These are phyloP conservation scores for Cyprinella venusta DNA, from an alignment of 2,797 vertebrate species.

Conservation along the genomic window DNA sequence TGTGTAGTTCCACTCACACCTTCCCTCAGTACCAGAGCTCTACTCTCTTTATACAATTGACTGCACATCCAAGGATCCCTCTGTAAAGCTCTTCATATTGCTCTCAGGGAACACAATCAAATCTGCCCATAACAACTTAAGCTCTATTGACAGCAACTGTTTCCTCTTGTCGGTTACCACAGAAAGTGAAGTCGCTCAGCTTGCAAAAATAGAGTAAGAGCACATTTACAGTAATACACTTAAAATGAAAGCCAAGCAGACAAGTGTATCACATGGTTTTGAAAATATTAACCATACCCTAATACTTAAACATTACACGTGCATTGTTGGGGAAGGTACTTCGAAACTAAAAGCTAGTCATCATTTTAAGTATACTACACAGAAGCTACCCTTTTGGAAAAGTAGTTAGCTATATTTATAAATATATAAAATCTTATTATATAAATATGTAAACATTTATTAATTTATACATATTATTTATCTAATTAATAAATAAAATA, in stretches of 20 bases:
- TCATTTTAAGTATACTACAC: background rate
- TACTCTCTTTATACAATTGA: background rate
- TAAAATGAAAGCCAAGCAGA: conserved; percentile 1
- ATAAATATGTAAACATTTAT: background rate
- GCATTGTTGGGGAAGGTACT: background rate
- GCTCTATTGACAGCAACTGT: conserved; percentile 18
- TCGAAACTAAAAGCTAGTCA: background rate
- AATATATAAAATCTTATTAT: background rate
- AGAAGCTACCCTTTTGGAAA: background rate
- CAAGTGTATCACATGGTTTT: background rate
- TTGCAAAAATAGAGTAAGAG: conserved; percentile 18
- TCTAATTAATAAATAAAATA: too few relatives aligned
- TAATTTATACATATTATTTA: background rate
- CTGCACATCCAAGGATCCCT: background rate
- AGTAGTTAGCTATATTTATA: background rate
- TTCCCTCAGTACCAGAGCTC: background rate
- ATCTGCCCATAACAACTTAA: conserved; percentile 18
- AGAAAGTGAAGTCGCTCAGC: background rate
- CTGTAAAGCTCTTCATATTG: conserved; percentile 1
- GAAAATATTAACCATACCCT: background rate
- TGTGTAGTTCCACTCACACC: background rate
- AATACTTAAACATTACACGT: background rate
- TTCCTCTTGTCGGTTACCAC: conserved; percentile 5
- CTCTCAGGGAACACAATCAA: conserved; percentile 1
- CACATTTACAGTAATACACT: conserved; percentile 31